Base-by-base conservation (phyloP, 1,140 invertebrate species). In the Episyrphus balteatus region DNA sequence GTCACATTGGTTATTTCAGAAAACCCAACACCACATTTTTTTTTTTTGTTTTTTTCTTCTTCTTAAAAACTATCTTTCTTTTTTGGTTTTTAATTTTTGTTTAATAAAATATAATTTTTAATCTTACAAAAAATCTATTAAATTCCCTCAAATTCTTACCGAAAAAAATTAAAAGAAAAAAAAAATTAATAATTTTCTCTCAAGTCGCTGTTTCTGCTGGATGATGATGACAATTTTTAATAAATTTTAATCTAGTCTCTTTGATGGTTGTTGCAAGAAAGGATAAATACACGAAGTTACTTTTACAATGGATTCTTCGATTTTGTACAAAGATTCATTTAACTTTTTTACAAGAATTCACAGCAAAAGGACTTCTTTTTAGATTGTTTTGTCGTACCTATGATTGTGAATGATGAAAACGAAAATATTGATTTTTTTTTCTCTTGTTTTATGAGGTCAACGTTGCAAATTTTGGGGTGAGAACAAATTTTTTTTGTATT, bases 1-100 rank as follows among this genome's bases (percentile, higher is more conserved):
- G 57, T 56, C 61, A 58, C 57, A 64, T 64, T 64, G 61, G 48
- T 61, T 61, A 64, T 58, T 52, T 59, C 53, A 62, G 61, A 64
- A 56, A 52, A 48, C 56, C 60, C 56, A 43, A 21, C n/a, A 15
- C 18, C 13, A 6, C 32, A 12, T 9, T 21, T 14, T 5, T 39
- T 33, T 37, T 30, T 32, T 30, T 19, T 39, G n/a, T 14, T 33
- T 45, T 33, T 6, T 36, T 45, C 1, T 45, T 8, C 13, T 13
- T 39, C 5, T 31, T 32, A 34, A 21, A 14, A 37, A 44, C 15
- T 44, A 5, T 41, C 30, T 37, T 42, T 30, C n/a, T 39, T 30
- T 26, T 15, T 32, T 10, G 32, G 15, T 30, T 14, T 37, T 21
- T 36, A 44, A 3, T 18, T 36, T 14, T 15, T 8, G 12, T 13